A percentile compares a stretch with the other conserved stretches of the same genome.
phyloP scores from a whole-genome alignment of 2,888 invertebrate species.

The Dryomyza anilis region DNA sequence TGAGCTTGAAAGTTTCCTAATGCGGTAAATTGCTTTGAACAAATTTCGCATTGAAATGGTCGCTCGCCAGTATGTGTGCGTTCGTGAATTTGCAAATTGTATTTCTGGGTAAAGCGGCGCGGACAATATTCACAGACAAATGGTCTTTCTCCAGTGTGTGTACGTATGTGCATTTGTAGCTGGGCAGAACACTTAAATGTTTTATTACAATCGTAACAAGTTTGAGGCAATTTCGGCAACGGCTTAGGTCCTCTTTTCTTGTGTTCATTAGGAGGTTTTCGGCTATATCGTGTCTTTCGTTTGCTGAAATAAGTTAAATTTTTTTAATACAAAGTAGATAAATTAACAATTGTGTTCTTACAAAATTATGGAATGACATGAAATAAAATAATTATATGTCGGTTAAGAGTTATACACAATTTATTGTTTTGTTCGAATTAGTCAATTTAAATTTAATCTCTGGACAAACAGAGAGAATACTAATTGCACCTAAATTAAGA shows the following conservation, averaged over 20 bases:
- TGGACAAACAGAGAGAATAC: no score
- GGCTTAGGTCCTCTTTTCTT: slow-evolving; percentile 69
- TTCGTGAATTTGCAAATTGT: slow-evolving; percentile 67
- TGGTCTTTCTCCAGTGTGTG: slow-evolving; percentile 68
- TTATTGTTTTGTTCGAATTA: no score
- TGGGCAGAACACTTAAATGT: slow-evolving; percentile 69
- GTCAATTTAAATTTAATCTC: no score
- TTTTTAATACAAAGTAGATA: no score
- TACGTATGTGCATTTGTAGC: slow-evolving; percentile 68
- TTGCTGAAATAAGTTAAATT: slow-evolving; percentile 39
- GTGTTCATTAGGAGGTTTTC: slow-evolving; percentile 66
- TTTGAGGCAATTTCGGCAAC: slow-evolving; percentile 65
- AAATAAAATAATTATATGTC: no score
- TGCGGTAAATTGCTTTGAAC: slow-evolving; percentile 68
- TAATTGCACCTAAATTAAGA: no score
- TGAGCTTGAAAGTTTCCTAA: slow-evolving; percentile 69
- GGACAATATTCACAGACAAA: slow-evolving; percentile 66
- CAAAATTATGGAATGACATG: background rate
- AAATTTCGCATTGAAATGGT: slow-evolving; percentile 69
- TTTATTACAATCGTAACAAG: slow-evolving; percentile 67
- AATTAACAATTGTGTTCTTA: background rate
- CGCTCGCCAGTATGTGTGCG: slow-evolving; percentile 67
- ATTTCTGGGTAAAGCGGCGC: slow-evolving; percentile 67
- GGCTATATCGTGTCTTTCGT: slow-evolving; percentile 63
- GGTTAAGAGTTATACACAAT: no score